Base-by-base conservation (phyloP, 2,888 invertebrate genomes). In the Sinohyriopsis cumingii region DNA sequence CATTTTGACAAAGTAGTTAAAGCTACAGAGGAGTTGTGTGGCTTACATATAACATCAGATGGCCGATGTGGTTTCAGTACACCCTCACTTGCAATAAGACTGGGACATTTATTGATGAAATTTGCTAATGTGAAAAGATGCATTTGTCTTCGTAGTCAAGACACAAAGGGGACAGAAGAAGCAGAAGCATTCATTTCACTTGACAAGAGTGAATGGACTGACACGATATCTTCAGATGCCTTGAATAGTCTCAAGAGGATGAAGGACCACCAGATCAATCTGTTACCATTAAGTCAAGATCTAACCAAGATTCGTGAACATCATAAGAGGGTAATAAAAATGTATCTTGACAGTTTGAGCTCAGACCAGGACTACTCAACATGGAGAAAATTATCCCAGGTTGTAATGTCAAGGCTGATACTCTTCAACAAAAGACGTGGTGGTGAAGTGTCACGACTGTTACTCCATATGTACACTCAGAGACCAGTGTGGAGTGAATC, bases 191-290 rank as follows among this genome's bases (percentile, higher is more conserved):
- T 66, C 24, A 25, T 45, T 57, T 33, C 53, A 9, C 59, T 66
- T 33, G 22, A 33, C n/a, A 66, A 59, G 55, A 59, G 53, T 28
- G 66, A 66, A 55, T 59, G 59, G 59, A 66, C 59, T 20, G 59
- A 66, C n/a, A 66, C 66, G 6, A 66, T 66, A 33, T 66, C 66
- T 24, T 66, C 59, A 33, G 59, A 66, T 66, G 66, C 59, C 19
- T 33, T 66, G 59, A 66, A 57, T 53, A 66, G 33, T 22, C 25
- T 66, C 20, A 57, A 66, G 24, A 57, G 59, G 45, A 24, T 59
- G 45, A 66, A 66, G 59, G 66, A 66, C 66, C 66, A 59, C 20
- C 45, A 66, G 24, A 45, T 66, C 20, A 45, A 33, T 66, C 33
- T 66, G n/a, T 53, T 66, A 24, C 66, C 66, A 7, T 53, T 59